These are phyloP conservation scores for Cistogaster globosa DNA, from an alignment of 2,888 invertebrate species.

Conservation along the genomic window DNA sequence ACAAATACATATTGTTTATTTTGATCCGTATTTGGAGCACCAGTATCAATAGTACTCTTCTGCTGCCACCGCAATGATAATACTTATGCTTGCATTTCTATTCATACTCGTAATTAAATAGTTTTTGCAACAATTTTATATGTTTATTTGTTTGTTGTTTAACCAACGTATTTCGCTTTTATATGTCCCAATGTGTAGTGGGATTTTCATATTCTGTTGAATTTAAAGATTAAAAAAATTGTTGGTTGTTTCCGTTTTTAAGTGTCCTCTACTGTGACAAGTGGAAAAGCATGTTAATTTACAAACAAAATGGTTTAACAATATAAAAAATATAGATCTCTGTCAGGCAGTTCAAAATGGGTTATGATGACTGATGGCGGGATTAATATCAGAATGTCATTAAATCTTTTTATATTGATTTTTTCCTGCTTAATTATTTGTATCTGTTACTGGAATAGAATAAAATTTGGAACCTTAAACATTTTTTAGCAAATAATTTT, in stretches of 20 bases:
- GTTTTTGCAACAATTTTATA: slow-evolving; percentile 9
- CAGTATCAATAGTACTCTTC: slow-evolving; percentile 23
- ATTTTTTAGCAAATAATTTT: no score
- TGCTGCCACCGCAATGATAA: slow-evolving; percentile 11
- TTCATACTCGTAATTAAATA: slow-evolving; percentile 18
- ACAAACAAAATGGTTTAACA: background rate
- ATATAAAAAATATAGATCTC: slow-evolving; percentile 4
- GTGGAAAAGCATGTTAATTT: background rate
- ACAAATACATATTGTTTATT: slow-evolving; percentile 11
- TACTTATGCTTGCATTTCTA: background rate
- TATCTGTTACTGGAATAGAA: no score
- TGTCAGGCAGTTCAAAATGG: no score
- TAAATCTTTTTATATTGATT: no score
- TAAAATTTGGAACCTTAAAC: no score
- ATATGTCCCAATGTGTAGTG: background rate
- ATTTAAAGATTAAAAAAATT: slow-evolving; percentile 42
- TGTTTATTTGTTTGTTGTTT: slow-evolving; percentile 10
- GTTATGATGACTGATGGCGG: background rate
- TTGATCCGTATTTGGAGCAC: slow-evolving; percentile 38
- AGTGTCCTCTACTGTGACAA: slow-evolving; percentile 4
- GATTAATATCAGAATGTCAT: background rate
- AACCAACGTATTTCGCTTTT: background rate
- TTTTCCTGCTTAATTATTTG: no score
- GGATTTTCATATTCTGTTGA: slow-evolving; percentile 29
- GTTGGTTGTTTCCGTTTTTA: slow-evolving; percentile 7